Conservation (phyloP, 2,113 vertebrate genomes). For the Struthio camelus region DNA sequence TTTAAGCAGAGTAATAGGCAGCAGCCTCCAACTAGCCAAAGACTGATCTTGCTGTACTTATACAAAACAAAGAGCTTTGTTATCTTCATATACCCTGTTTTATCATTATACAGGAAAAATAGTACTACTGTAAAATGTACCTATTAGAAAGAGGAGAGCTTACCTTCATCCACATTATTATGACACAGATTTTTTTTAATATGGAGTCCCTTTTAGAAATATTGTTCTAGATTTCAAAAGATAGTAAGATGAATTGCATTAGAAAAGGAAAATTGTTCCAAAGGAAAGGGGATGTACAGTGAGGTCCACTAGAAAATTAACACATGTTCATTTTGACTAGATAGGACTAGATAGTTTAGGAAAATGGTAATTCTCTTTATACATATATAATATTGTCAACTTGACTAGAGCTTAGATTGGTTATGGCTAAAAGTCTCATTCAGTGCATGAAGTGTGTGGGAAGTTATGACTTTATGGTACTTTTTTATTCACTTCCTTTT, state of each 20-base stretch:
- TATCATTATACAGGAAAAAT: neutral
- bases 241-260: neutral
- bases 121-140: neutral
- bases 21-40: neutral
- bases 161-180: neutral
- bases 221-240: neutral
- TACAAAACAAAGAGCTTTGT: neutral
- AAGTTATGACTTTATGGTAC: neutral
- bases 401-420: neutral
- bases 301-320: conserved; percentile 3
- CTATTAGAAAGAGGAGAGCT: neutral
- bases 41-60: neutral
- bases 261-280: neutral
- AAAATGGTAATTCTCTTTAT: neutral
- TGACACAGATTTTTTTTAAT: neutral
- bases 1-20: neutral
- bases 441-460: neutral
- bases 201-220: neutral
- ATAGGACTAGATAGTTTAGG: neutral
- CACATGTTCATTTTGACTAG: neutral
- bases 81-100: neutral
- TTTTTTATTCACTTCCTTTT: neutral
- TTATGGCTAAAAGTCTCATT: neutral
- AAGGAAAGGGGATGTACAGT: neutral
- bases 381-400: neutral